These are phyloP conservation scores for Urosaurus nigricauda DNA, from an alignment of 2,797 vertebrate genomes.

Conservation along the genomic window DNA sequence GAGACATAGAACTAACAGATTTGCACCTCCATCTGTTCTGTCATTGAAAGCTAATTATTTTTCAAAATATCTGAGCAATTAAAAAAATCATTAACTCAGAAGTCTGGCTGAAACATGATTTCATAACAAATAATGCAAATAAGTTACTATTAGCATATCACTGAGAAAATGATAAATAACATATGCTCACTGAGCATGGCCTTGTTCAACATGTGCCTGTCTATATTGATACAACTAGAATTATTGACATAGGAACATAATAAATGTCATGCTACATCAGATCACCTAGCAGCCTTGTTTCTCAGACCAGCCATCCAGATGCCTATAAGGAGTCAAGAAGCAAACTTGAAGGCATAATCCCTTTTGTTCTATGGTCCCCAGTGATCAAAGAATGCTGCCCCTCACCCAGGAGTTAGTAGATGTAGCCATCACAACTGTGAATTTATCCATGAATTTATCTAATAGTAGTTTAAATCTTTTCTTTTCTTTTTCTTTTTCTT, in stretches of 20 bases:
- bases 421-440: neutral
- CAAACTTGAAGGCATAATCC: neutral
- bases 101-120: conserved; percentile 64
- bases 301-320: neutral
- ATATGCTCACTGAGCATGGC: conserved; percentile 1
- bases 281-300: neutral
- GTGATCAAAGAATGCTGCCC: too few relatives aligned
- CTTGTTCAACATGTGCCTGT: conserved; percentile 14
- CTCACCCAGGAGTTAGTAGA: neutral
- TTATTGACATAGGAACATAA: neutral
- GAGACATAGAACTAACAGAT: conserved; percentile 49
- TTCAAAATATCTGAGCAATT: conserved; percentile 68
- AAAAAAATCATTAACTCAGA: conserved; percentile 57
- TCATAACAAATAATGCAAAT: conserved; percentile 65
- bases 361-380: too few relatives aligned
- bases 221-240: neutral
- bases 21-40: conserved; percentile 75
- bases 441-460: neutral
- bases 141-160: conserved; percentile 50
- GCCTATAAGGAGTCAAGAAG: neutral
- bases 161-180: conserved; percentile 52
- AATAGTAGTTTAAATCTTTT: neutral
- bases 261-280: neutral
- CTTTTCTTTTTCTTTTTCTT: too few relatives aligned
- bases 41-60: conserved; percentile 72